phyloP scores from a whole-genome alignment of 2,888 invertebrate genomes.

The Melanargia galathea region DNA sequence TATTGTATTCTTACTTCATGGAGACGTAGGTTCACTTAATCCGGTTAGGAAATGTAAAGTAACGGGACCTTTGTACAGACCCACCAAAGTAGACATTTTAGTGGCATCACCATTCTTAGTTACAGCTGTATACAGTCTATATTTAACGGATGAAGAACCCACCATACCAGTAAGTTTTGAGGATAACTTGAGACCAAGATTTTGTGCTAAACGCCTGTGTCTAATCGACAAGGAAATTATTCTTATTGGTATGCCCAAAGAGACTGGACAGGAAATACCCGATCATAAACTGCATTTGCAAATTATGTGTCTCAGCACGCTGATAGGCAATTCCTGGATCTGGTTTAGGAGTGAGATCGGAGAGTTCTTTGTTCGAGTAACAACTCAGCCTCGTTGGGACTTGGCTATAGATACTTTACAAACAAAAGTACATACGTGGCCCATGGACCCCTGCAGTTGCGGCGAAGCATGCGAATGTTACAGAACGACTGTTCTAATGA shows the following conservation, averaged over 20 bases:
- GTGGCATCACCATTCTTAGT: constrained; percentile 63
- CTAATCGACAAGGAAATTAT: constrained; percentile 65
- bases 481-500: constrained; percentile 60
- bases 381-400: constrained; percentile 71
- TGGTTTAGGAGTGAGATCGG: constrained; percentile 70
- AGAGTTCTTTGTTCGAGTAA: constrained; percentile 69
- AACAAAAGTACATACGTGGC: constrained; percentile 62
- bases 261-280: constrained; percentile 53
- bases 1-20: constrained; percentile 62
- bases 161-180: constrained; percentile 57
- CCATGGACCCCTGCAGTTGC: constrained; percentile 68
- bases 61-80: constrained; percentile 66
- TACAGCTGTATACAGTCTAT: constrained; percentile 52
- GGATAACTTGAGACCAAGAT: constrained; percentile 51
- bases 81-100: constrained; percentile 65
- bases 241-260: constrained; percentile 59
- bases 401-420: constrained; percentile 64
- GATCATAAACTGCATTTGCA: constrained; percentile 67
- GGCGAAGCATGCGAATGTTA: constrained; percentile 73
- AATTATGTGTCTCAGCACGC: constrained; percentile 67
- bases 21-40: constrained; percentile 56
- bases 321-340: constrained; percentile 65
- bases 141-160: constrained; percentile 66
- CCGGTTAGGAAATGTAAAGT: constrained; percentile 70
- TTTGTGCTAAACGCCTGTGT: constrained; percentile 62